A percentile compares a stretch with the other conserved stretches of the same genome.
Conservation (phyloP, 2,888 invertebrate genomes). For the Lycaena phlaeas region DNA sequence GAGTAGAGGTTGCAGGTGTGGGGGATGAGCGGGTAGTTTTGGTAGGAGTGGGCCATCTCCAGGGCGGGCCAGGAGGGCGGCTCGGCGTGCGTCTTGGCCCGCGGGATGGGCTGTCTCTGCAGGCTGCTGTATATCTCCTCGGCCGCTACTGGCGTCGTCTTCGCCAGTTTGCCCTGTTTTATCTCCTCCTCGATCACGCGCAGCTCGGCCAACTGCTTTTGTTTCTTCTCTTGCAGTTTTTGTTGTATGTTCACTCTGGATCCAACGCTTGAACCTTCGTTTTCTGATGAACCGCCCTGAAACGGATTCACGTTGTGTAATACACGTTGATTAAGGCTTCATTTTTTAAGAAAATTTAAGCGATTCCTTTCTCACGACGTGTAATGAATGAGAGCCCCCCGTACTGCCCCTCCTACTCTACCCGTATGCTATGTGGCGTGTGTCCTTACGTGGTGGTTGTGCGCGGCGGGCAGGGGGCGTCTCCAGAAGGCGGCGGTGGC, state of each 20-base stretch:
- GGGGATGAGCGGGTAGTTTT: constrained; percentile 55
- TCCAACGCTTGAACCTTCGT: constrained; percentile 81
- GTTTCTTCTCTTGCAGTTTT: constrained; percentile 89
- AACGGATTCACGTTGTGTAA: too few species aligned
- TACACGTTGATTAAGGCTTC: too few species aligned
- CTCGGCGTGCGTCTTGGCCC: constrained; percentile 78
- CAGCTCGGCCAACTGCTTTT: constrained; percentile 87
- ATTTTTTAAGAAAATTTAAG: too few species aligned
- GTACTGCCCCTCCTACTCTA: too few species aligned
- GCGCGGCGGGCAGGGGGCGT: constrained; percentile 71
- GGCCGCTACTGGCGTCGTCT: constrained; percentile 65
- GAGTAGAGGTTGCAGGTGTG: constrained; percentile 54
- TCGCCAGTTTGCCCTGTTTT: constrained; percentile 83
- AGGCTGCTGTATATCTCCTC: constrained; percentile 71
- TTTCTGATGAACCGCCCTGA: constrained; percentile 79
- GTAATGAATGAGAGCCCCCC: too few species aligned
- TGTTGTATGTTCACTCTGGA: constrained; percentile 89
- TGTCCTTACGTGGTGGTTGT: constrained; percentile 8
- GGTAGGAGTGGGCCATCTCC: constrained; percentile 59
- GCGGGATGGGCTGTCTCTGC: constrained; percentile 78
- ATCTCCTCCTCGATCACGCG: constrained; percentile 87
- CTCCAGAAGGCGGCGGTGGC: constrained; percentile 83
- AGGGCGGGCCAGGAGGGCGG: constrained; percentile 67
- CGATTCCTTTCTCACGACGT: too few species aligned
- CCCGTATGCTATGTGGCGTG: too few species aligned